Evolutionary conservation across 1,140 invertebrate genomes (phyloP).

Genomic region (Physella acuta): DNA sequence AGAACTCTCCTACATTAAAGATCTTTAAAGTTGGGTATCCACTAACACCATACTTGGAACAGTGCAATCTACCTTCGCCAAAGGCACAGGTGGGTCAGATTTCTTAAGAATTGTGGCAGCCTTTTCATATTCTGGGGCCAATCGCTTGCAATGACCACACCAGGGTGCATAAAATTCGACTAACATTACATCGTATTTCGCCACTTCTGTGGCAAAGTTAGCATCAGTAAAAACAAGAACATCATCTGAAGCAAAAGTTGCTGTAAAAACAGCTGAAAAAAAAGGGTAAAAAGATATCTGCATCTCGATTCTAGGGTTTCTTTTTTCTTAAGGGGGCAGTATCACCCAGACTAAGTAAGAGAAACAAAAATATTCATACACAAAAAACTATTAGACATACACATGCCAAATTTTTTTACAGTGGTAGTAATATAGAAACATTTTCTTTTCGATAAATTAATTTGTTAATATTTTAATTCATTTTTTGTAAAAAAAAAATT

Average conservation of each 20-base stretch:
- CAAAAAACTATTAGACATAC: not conserved
- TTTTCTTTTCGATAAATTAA: too few species aligned
- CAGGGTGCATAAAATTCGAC: constrained; percentile 99
- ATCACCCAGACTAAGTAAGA: too few species aligned
- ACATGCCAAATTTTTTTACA: not conserved
- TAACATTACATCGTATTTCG: constrained; percentile 82
- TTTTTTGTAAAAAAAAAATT: too few species aligned
- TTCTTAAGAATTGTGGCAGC: constrained; percentile 82
- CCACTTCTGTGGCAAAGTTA: constrained; percentile 77
- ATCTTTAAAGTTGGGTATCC: constrained; percentile 99
- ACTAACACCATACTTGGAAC: constrained; percentile 84
- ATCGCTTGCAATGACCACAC: constrained; percentile 95
- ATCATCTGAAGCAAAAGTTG: constrained; percentile 62
- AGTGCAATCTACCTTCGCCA: constrained; percentile 91
- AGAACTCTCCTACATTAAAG: constrained; percentile 83
- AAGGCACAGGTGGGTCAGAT: constrained; percentile 85
- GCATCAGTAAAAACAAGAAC: constrained; percentile 84
- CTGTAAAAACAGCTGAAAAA: constrained; percentile 2
- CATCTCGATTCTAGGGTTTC: not conserved
- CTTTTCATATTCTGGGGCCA: constrained; percentile 96
- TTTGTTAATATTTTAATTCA: too few species aligned
- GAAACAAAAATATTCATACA: not conserved
- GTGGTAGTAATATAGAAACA: too few species aligned
- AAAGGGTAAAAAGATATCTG: not conserved
- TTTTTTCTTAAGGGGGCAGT: not conserved